Conservation (phyloP, 2,113 vertebrate species). For the Lucifuga dentata region DNA sequence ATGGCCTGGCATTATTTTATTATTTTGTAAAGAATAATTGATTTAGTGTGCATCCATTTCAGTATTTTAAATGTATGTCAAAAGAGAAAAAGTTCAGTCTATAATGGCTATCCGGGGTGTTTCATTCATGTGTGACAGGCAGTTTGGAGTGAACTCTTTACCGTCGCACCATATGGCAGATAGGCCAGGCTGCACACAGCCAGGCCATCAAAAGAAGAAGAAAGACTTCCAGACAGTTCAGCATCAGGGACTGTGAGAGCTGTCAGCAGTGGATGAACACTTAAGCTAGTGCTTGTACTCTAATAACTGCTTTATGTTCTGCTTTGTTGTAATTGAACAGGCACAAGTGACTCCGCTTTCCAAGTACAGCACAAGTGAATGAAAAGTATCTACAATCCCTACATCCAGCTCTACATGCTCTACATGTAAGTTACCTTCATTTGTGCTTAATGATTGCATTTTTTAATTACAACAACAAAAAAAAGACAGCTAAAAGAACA, state of each 20-base stretch:
- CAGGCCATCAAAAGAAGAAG: conserved; percentile 69
- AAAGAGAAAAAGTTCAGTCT: conserved; percentile 17
- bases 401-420: too few relatives aligned
- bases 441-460: too few relatives aligned
- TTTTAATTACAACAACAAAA: too few relatives aligned
- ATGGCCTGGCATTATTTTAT: too few relatives aligned
- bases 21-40: neutral
- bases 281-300: conserved; percentile 48
- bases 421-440: too few relatives aligned
- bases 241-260: conserved; percentile 59
- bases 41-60: neutral
- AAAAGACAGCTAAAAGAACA: too few relatives aligned
- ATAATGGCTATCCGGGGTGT: neutral
- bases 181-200: conserved; percentile 54
- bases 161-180: conserved; percentile 77
- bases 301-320: conserved; percentile 19
- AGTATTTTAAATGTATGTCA: conserved; percentile 12
- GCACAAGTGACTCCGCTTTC: neutral
- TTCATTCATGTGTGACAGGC: conserved; percentile 29
- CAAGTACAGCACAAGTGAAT: neutral
- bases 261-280: conserved; percentile 60
- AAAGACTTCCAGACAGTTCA: conserved; percentile 65
- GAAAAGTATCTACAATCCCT: conserved; percentile 20
- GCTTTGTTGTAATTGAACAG: conserved; percentile 30
- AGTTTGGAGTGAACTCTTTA: conserved; percentile 37